phyloP scores from a whole-genome alignment of 2,888 invertebrate species.

The Altica lythri region DNA sequence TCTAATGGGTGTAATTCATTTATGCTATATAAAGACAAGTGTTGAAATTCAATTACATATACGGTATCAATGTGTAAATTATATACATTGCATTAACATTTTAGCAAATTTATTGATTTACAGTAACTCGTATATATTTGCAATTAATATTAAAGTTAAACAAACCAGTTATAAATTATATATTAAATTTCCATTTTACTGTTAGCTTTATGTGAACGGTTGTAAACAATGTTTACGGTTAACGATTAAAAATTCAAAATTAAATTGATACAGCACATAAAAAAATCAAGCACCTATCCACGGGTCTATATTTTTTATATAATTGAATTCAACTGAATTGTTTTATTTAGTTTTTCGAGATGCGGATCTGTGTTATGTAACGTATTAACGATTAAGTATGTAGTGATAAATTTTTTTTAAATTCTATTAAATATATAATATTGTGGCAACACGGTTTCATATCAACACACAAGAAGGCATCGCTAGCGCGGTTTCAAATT shows the following conservation, averaged over 20 bases:
- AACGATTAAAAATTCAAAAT: constrained; percentile 11
- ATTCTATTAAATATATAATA: too few species aligned
- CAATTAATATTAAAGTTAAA: constrained; percentile 28
- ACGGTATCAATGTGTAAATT: neutral
- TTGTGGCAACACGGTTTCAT: too few species aligned
- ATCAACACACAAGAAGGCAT: too few species aligned
- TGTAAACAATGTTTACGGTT: constrained; percentile 14
- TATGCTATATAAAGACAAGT: neutral
- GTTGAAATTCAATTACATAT: constrained; percentile 6
- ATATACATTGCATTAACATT: constrained; percentile 11
- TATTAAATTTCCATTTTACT: constrained; percentile 26
- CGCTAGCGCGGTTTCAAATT: too few species aligned
- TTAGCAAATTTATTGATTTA: constrained; percentile 23
- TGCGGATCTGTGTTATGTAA: too few species aligned
- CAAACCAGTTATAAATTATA: constrained; percentile 26
- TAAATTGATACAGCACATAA: too few species aligned
- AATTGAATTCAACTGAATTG: too few species aligned
- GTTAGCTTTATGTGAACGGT: constrained; percentile 16
- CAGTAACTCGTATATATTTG: constrained; percentile 22
- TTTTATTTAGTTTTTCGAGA: too few species aligned
- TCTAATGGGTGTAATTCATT: neutral
- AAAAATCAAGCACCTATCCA: too few species aligned
- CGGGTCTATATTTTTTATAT: too few species aligned
- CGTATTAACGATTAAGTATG: too few species aligned
- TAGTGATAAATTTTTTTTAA: too few species aligned